Conservation (phyloP, 2,888 invertebrate genomes). For the Campaea margaritaria region DNA sequence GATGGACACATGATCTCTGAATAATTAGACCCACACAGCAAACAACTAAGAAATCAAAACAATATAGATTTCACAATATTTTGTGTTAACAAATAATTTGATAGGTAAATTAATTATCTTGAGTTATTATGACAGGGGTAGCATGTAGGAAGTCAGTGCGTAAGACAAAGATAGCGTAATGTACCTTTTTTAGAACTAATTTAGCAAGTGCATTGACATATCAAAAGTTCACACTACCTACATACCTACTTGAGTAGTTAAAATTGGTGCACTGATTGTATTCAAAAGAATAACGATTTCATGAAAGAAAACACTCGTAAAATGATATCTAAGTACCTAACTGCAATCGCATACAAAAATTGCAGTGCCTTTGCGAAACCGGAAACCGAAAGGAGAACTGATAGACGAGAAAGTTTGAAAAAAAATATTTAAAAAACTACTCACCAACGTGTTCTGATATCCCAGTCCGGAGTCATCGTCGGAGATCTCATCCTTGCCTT, state of each 20-base stretch:
- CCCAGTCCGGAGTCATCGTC: slow-evolving; percentile 88
- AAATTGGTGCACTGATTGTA: background rate
- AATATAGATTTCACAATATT: background rate
- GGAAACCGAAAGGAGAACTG: slow-evolving; percentile 47
- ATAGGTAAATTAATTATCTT: background rate
- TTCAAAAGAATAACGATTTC: background rate
- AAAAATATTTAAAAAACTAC: slow-evolving; percentile 47
- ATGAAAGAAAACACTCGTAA: slow-evolving; percentile 1
- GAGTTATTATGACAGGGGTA: slow-evolving; percentile 17
- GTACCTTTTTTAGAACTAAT: slow-evolving; percentile 5
- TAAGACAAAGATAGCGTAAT: slow-evolving; percentile 25
- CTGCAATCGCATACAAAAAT: background rate
- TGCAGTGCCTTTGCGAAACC: slow-evolving; percentile 20
- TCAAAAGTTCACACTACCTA: slow-evolving; percentile 1
- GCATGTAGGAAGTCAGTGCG: slow-evolving; percentile 1
- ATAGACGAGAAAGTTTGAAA: slow-evolving; percentile 68
- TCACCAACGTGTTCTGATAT: slow-evolving; percentile 89
- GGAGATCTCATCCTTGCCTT: slow-evolving; percentile 74
- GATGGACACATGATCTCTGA: no score
- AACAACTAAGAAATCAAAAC: no score
- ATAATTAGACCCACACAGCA: no score
- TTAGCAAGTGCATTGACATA: slow-evolving; percentile 30
- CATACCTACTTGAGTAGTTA: no score
- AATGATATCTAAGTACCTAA: background rate
- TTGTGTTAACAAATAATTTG: no score